phyloP scores from a whole-genome alignment of 2,113 vertebrate genomes.

The Mustela nigripes region DNA sequence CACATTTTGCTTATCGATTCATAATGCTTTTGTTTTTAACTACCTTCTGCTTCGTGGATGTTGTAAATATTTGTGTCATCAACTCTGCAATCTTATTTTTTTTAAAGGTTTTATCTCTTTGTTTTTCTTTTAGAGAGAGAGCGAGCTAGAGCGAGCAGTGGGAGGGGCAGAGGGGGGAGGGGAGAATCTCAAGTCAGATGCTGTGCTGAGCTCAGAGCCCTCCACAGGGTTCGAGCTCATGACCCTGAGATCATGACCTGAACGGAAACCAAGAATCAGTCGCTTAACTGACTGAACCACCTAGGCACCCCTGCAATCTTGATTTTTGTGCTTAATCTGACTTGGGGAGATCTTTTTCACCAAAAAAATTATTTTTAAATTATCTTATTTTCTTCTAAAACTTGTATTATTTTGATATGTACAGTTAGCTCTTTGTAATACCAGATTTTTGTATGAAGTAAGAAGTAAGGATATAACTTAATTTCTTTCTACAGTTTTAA shows the following conservation, averaged over 20 bases:
- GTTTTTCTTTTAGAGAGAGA: not conserved
- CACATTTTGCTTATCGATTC: not conserved
- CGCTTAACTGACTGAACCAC: not conserved
- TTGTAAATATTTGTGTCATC: not conserved
- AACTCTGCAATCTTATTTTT: not conserved
- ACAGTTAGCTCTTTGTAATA: not conserved
- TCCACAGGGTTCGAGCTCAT: not conserved
- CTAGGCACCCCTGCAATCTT: not conserved
- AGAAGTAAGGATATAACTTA: not conserved
- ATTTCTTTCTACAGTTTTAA: not conserved
- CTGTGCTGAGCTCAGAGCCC: not conserved
- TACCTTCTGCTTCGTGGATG: not conserved
- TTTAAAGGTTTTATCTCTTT: not conserved
- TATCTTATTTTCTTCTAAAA: slow-evolving; percentile 38
- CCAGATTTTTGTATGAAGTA: not conserved
- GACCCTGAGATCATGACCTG: not conserved
- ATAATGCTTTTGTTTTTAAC: not conserved
- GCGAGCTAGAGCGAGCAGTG: not conserved
- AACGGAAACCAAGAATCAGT: not conserved
- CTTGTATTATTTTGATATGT: not conserved
- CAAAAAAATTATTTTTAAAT: not conserved
- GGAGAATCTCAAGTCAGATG: not conserved
- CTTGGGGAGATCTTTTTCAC: not conserved
- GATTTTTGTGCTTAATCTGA: not conserved
- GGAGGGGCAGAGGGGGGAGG: not conserved